phyloP scores from a whole-genome alignment of 1,140 invertebrate genomes.

The Lerema accius region DNA sequence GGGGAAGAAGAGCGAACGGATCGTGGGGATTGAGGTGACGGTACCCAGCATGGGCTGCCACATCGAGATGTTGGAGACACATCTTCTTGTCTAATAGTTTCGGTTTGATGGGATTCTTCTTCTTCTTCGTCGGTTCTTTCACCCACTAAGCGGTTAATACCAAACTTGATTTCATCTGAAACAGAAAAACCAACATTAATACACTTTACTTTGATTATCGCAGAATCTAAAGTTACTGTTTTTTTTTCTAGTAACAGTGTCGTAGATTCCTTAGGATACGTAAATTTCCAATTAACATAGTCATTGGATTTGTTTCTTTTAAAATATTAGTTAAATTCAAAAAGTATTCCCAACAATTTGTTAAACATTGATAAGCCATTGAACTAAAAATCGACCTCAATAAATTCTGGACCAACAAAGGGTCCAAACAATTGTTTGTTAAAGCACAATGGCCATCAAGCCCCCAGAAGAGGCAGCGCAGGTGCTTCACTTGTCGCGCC shows the following conservation, averaged over 20 bases:
- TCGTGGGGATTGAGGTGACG: conserved; percentile 80
- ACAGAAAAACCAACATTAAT: conserved; percentile 66
- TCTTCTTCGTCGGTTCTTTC: conserved; percentile 84
- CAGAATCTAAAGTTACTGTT: no score
- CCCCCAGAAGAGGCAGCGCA: conserved; percentile 68
- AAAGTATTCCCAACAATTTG: no score
- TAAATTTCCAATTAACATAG: no score
- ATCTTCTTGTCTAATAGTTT: conserved; percentile 70
- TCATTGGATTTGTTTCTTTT: conserved; percentile 2
- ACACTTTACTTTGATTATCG: no score
- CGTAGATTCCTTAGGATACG: no score
- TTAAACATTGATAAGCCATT: conserved; percentile 9
- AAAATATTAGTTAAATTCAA: no score
- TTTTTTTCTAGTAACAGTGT: no score
- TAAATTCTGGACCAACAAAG: conserved; percentile 34
- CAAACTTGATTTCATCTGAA: conserved; percentile 89
- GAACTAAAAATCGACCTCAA: conserved; percentile 26
- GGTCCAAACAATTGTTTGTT: conserved; percentile 57
- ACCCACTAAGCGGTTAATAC: conserved; percentile 87
- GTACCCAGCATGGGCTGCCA: conserved; percentile 73
- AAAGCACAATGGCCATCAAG: conserved; percentile 56
- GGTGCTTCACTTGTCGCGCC: conserved; percentile 79
- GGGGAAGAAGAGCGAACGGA: conserved; percentile 85
- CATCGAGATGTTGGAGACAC: conserved; percentile 77
- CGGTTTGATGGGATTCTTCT: conserved; percentile 68